Evolutionary conservation across 2,797 vertebrate genomes (phyloP).

Genomic region (Hippopotamyrus pictus): DNA sequence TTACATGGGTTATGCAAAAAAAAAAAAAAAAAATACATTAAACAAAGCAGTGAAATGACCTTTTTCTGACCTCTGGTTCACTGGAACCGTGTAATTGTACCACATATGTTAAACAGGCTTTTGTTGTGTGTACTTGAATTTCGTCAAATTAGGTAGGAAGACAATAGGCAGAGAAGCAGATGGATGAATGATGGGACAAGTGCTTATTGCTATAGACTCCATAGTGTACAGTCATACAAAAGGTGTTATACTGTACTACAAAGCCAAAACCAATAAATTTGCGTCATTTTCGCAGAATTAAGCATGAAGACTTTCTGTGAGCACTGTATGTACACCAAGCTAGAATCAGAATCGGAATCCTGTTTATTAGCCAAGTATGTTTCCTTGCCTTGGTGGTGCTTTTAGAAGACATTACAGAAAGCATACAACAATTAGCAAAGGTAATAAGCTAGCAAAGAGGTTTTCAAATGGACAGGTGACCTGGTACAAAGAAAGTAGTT

Average conservation of each 20-base stretch:
- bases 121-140: slow-evolving; percentile 12
- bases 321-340: background rate
- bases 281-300: background rate
- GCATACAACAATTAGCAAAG: too few species aligned
- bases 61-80: background rate
- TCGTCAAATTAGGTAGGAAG: background rate
- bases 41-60: background rate
- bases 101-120: slow-evolving; percentile 20
- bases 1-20: background rate
- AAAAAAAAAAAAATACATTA: background rate
- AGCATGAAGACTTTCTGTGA: background rate
- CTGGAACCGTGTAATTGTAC: slow-evolving; percentile 8
- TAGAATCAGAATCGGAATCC: background rate
- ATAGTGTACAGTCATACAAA: background rate
- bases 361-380: too few species aligned
- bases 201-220: background rate
- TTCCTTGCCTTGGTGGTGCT: too few species aligned
- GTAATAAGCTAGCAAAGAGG: background rate
- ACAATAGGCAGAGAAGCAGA: background rate
- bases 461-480: background rate
- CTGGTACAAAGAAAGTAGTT: background rate
- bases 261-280: background rate
- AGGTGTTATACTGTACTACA: background rate
- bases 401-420: too few species aligned
- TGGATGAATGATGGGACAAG: background rate